Evolutionary conservation across 2,888 invertebrate genomes (phyloP).

Genomic region (Koerneria pararmatus): DNA sequence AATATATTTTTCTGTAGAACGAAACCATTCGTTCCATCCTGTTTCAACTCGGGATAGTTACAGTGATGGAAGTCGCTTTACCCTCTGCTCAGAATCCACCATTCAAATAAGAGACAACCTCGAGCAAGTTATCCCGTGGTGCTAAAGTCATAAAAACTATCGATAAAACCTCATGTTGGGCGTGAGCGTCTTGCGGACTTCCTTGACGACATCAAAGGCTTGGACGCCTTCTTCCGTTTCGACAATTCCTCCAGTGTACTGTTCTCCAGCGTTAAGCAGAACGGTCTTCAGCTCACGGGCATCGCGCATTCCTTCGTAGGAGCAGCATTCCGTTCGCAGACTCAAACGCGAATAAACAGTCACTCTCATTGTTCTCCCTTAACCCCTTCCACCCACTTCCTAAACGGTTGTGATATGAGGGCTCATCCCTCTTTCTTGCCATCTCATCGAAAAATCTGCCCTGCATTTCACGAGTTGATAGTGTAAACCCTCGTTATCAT

Average conservation of each 20-base stretch:
- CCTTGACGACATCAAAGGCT: constrained; percentile 55
- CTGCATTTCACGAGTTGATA: too few relatives aligned
- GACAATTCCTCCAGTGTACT: constrained; percentile 36
- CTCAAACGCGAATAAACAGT: constrained; percentile 27
- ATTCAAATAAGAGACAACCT: too few relatives aligned
- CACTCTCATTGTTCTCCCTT: too few relatives aligned
- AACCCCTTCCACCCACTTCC: too few relatives aligned
- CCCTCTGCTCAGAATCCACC: background rate
- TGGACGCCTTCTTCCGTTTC: constrained; percentile 10
- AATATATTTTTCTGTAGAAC: too few relatives aligned
- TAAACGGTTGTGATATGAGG: too few relatives aligned
- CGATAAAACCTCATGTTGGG: constrained; percentile 41
- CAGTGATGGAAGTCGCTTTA: background rate
- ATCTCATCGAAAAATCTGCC: too few relatives aligned
- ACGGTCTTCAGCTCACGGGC: constrained; percentile 42
- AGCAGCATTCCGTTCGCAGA: constrained; percentile 51
- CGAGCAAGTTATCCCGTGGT: too few relatives aligned
- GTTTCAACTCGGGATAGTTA: too few relatives aligned
- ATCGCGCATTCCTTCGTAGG: constrained; percentile 36
- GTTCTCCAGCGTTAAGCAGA: constrained; percentile 44
- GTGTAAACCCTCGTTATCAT: too few relatives aligned
- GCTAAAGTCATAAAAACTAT: constrained; percentile 18
- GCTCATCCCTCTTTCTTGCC: too few relatives aligned
- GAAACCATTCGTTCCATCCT: too few relatives aligned
- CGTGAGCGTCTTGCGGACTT: constrained; percentile 49